phyloP scores from a whole-genome alignment of 2,888 invertebrate species.

The Hirtodrosophila trivittata region DNA sequence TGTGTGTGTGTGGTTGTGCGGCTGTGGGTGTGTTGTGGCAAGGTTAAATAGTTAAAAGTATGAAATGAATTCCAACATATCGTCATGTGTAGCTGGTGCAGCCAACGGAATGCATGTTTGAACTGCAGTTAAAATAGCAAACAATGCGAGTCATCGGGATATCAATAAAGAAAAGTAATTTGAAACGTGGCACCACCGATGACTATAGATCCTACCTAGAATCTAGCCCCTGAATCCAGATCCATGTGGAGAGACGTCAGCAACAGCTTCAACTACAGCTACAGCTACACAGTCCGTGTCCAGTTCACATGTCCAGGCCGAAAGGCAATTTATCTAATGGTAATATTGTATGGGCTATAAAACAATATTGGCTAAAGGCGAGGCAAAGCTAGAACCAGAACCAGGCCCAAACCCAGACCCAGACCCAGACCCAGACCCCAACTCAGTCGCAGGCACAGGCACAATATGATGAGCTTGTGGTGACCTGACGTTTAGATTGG shows the following conservation, averaged over 20 bases:
- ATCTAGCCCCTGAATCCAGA: too few species aligned
- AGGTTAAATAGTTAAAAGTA: background rate
- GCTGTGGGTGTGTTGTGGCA: slow-evolving; percentile 9
- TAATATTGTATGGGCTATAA: slow-evolving; percentile 78
- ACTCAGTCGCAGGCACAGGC: background rate
- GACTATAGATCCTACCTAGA: too few species aligned
- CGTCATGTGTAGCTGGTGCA: background rate
- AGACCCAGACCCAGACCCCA: background rate
- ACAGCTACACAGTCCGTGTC: too few species aligned
- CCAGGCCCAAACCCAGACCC: background rate
- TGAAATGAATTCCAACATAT: slow-evolving; percentile 31
- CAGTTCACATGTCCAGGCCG: slow-evolving; percentile 53
- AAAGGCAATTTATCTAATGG: slow-evolving; percentile 77
- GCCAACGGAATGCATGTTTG: slow-evolving; percentile 67
- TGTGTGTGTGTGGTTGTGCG: background rate
- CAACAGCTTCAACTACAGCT: background rate
- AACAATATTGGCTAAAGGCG: slow-evolving; percentile 76
- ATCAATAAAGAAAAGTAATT: slow-evolving; percentile 79
- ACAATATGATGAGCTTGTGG: too few species aligned
- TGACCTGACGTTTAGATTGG: too few species aligned
- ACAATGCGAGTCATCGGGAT: slow-evolving; percentile 74
- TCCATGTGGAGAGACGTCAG: background rate
- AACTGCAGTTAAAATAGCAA: slow-evolving; percentile 71
- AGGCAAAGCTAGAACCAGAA: slow-evolving; percentile 33
- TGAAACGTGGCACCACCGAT: slow-evolving; percentile 66